Evolutionary conservation across 1,140 invertebrate species (phyloP).

Genomic region (Triops cancriformis): DNA sequence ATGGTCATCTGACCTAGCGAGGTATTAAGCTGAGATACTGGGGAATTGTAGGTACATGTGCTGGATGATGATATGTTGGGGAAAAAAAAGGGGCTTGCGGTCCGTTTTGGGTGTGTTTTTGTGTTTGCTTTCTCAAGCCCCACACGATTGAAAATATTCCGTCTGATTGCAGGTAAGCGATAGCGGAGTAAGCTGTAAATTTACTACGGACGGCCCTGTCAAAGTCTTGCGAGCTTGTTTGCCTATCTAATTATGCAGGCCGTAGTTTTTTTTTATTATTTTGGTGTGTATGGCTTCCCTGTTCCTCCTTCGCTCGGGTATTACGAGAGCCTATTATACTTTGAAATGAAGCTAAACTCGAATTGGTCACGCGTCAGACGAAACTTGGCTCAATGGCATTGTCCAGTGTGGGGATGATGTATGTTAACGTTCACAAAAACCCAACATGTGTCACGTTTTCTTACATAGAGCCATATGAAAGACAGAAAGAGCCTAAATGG

Average conservation of each 20-base stretch:
- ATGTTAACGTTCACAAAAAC: neutral
- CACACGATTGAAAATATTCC: slow-evolving; percentile 6
- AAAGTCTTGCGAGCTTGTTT: slow-evolving; percentile 13
- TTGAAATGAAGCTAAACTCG: slow-evolving; percentile 10
- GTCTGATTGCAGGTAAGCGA: slow-evolving; percentile 4
- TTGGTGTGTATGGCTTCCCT: neutral
- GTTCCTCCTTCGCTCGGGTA: neutral
- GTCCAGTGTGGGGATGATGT: neutral
- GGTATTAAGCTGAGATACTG: neutral
- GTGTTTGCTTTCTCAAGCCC: neutral
- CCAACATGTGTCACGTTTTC: neutral
- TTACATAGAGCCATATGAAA: neutral
- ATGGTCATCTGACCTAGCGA: neutral
- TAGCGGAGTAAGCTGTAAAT: slow-evolving; percentile 10
- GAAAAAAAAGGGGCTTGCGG: neutral
- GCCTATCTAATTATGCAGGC: slow-evolving; percentile 3
- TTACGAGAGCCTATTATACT: neutral
- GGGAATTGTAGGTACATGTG: neutral
- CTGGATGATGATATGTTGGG: neutral
- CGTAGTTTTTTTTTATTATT: neutral
- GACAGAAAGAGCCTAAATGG: neutral
- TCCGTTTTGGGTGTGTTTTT: neutral
- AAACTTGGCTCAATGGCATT: neutral
- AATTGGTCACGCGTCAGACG: slow-evolving; percentile 8
- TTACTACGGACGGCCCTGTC: slow-evolving; percentile 3